phyloP scores from a whole-genome alignment of 2,113 vertebrate genomes.

The Grammomys dolichurus region DNA sequence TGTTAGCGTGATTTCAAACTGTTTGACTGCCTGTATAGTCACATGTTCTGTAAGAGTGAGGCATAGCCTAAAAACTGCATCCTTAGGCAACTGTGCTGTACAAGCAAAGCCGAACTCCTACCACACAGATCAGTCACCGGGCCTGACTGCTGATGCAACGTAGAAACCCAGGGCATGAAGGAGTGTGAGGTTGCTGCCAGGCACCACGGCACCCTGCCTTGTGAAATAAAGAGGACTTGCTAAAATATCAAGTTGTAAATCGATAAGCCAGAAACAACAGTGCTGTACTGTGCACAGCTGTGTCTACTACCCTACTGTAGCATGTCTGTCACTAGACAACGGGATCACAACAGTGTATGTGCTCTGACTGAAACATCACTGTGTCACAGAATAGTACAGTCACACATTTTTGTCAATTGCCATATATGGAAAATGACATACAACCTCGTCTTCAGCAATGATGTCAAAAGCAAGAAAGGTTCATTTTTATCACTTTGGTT shows the following conservation, averaged over 20 bases:
- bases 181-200: neutral
- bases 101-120: neutral
- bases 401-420: accelerated
- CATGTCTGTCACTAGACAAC: neutral
- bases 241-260: neutral
- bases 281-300: too few relatives aligned
- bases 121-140: neutral
- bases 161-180: too few relatives aligned
- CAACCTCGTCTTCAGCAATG: neutral
- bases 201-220: accelerated
- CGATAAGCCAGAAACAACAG: neutral
- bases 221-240: too few relatives aligned
- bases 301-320: accelerated
- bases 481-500: neutral
- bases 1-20: neutral
- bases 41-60: neutral
- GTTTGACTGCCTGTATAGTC: neutral
- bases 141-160: neutral
- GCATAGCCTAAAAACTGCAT: neutral
- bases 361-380: neutral
- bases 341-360: neutral
- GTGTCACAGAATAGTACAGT: accelerated
- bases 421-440: accelerated
- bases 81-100: neutral
- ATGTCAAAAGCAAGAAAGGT: neutral